phyloP scores from a whole-genome alignment of 2,797 vertebrate genomes.

The Sciurus carolinensis region DNA sequence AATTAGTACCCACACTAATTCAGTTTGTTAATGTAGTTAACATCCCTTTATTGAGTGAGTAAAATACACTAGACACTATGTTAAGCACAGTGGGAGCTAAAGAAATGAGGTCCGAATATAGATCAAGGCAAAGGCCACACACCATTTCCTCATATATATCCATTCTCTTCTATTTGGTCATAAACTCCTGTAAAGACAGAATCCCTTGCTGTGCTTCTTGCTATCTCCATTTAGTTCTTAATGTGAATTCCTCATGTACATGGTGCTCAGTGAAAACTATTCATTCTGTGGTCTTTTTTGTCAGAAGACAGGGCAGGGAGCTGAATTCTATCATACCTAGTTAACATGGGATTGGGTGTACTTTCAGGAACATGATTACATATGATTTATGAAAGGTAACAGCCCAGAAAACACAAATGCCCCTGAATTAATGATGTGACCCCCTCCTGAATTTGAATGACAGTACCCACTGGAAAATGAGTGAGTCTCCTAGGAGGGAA shows the following conservation, averaged over 20 bases:
- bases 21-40: conserved; percentile 74
- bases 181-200: conserved; percentile 59
- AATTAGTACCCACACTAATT: conserved; percentile 73
- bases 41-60: conserved; percentile 51
- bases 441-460: conserved; percentile 23
- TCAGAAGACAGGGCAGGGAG: conserved; percentile 47
- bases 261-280: conserved; percentile 17
- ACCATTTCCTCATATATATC: conserved; percentile 24
- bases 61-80: conserved; percentile 54
- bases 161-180: conserved; percentile 44
- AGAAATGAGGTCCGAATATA: conserved; percentile 54
- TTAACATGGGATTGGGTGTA: conserved; percentile 52
- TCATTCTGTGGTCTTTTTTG: conserved; percentile 55
- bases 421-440: conserved; percentile 56
- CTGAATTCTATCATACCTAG: conserved; percentile 52
- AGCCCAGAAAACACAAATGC: conserved; percentile 63
- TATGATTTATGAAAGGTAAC: conserved; percentile 59
- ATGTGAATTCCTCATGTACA: conserved; percentile 50
- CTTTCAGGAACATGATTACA: conserved; percentile 62
- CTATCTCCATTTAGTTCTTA: conserved; percentile 49
- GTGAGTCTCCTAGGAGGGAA: conserved; percentile 45
- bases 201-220: conserved; percentile 51
- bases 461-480: conserved; percentile 59
- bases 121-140: conserved; percentile 56
- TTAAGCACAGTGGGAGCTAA: conserved; percentile 70